phyloP scores from a whole-genome alignment of 1,140 invertebrate genomes.

The Lordiphosa mommai region DNA sequence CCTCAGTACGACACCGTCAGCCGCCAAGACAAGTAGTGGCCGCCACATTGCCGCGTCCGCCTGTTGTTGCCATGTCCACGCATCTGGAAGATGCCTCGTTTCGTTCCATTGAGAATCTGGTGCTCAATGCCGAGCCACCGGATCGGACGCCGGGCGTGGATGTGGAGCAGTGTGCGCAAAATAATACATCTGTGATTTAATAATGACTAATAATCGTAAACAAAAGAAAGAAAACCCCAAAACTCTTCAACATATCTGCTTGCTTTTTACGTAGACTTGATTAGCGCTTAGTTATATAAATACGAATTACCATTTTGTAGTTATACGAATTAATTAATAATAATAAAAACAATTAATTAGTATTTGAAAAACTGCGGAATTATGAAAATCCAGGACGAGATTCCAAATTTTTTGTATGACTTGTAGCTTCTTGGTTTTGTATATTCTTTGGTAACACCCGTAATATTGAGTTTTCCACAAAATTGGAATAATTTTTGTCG shows the following conservation, averaged over 20 bases:
- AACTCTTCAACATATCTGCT: constrained; percentile 66
- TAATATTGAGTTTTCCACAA: too few species aligned
- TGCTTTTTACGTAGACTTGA: constrained; percentile 70
- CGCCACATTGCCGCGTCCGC: constrained; percentile 51
- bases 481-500: too few species aligned
- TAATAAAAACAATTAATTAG: constrained; percentile 41
- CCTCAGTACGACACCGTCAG: constrained; percentile 63
- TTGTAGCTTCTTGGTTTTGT: too few species aligned
- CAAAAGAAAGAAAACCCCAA: constrained; percentile 10
- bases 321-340: constrained; percentile 56
- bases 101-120: constrained; percentile 82
- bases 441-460: too few species aligned
- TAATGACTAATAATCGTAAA: constrained; percentile 59
- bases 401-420: too few species aligned
- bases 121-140: constrained; percentile 82
- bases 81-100: constrained; percentile 64
- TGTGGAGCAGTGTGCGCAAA: constrained; percentile 35
- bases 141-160: constrained; percentile 70
- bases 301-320: constrained; percentile 61
- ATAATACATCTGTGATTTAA: constrained; percentile 79
- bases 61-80: constrained; percentile 50
- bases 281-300: constrained; percentile 60
- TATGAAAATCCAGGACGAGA: too few species aligned
- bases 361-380: constrained; percentile 13
- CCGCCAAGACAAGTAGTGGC: constrained; percentile 15